Conservation (phyloP, 2,797 vertebrate species). For the Falco biarmicus region DNA sequence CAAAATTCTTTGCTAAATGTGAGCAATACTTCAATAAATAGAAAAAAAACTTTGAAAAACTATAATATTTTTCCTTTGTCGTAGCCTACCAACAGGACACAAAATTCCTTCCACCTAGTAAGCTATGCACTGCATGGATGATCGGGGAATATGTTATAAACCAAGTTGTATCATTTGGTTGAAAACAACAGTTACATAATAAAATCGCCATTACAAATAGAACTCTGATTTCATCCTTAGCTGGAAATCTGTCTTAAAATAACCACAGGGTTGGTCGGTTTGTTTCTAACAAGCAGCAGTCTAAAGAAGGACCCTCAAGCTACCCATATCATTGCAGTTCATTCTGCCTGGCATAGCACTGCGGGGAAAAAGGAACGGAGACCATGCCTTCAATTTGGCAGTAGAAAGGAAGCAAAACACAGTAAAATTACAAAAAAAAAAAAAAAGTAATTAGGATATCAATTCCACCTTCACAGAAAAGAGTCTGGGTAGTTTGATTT, state of each 20-base stretch:
- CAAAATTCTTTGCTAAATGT: background rate
- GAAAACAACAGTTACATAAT: background rate
- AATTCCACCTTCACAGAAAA: background rate
- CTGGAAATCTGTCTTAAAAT: background rate
- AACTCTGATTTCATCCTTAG: background rate
- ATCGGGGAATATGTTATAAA: background rate
- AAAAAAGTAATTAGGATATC: background rate
- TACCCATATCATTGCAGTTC: background rate
- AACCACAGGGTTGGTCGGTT: background rate
- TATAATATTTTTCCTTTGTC: background rate
- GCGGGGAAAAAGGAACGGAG: background rate
- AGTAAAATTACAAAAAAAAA: too few relatives aligned
- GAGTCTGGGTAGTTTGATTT: background rate
- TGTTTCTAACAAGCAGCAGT: background rate
- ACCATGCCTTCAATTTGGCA: background rate
- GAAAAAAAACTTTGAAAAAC: background rate
- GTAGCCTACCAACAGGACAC: background rate
- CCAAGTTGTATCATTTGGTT: background rate
- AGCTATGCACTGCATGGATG: background rate
- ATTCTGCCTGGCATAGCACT: background rate
- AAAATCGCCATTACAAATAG: background rate
- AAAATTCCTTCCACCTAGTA: background rate
- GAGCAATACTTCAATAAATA: background rate
- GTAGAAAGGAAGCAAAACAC: background rate
- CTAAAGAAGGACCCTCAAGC: background rate